Evolutionary conservation across 2,888 invertebrate species (phyloP).

Genomic region (Camponotus fellah): DNA sequence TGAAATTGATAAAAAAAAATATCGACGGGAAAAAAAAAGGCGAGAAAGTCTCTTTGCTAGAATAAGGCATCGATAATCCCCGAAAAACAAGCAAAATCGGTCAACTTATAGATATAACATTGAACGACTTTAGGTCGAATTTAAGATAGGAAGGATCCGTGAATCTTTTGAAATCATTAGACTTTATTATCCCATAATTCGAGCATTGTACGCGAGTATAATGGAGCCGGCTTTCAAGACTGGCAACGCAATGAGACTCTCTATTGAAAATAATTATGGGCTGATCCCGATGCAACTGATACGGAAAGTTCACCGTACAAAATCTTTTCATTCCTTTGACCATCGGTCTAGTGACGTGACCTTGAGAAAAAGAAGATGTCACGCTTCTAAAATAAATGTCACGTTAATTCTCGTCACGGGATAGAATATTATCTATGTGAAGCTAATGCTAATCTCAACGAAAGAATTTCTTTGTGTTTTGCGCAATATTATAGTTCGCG

Average conservation of each 20-base stretch:
- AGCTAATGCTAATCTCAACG: background rate
- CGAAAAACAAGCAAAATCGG: slow-evolving; percentile 14
- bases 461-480: background rate
- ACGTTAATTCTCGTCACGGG: background rate
- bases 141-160: slow-evolving; percentile 58
- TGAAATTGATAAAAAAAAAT: slow-evolving; percentile 41
- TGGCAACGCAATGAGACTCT: slow-evolving; percentile 63
- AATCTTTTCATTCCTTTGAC: slow-evolving; percentile 54
- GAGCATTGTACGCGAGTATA: slow-evolving; percentile 67
- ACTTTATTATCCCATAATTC: slow-evolving; percentile 69
- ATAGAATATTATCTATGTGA: background rate
- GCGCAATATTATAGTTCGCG: background rate
- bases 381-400: background rate
- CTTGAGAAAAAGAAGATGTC: background rate
- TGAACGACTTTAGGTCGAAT: background rate
- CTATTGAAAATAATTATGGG: slow-evolving; percentile 73
- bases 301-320: slow-evolving; percentile 70
- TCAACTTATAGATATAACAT: background rate
- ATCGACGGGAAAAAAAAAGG: slow-evolving; percentile 25
- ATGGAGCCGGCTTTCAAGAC: slow-evolving; percentile 69
- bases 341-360: slow-evolving; percentile 14
- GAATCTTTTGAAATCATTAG: slow-evolving; percentile 67
- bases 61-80: background rate
- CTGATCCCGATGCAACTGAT: slow-evolving; percentile 67
- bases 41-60: slow-evolving; percentile 3